Base-by-base conservation (phyloP, 92 coral and sea anemone genomes). In the Isaurus tuberculatus region DNA sequence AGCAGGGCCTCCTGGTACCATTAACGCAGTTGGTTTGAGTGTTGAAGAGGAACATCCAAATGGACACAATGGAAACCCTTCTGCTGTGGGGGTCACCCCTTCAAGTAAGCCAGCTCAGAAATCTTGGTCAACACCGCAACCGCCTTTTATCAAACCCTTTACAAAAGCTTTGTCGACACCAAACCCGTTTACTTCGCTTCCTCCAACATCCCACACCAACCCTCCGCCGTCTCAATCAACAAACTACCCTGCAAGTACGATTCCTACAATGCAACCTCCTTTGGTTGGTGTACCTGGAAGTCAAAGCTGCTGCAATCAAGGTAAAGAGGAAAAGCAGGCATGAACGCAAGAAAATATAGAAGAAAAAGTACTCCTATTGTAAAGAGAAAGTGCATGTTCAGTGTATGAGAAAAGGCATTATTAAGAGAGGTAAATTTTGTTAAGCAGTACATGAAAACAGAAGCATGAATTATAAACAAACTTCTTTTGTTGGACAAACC, bases 1-100 rank as follows among this genome's bases (percentile, higher is more conserved):
- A 13, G 92, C 87, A 30, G 84, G 91, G 4, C 82, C 92, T 2
- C 92, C 97, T 9, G 97, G 92, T 33, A 86, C 91, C 13, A 66
- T 86, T 10, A 70, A 81, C 57, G 92, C 92, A 0, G 91, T 90
- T 42, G 97, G 91, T 20, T 61, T 72, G 4, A 75, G 85, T 16
- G 89, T 77, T 27, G 70, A 79, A 25, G 86, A 88, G 61, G 78
- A 79, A 4, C 49, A 17, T 15, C n/a, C 66, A 8, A 75, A 55
- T 53, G 81, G 81, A 27, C 81, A 33, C 22, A 23, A 25, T 53
- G 68, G 32, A 30, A 8, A 55, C 2, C 67, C 68, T 44, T 51
- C 51, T n/a, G 23, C 64, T 1, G 19, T 4, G 16, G 58, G 58
- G 22, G 19, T 2, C 2, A 15, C 30, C 51, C 2, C 14, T 17